Conservation (phyloP, 2,888 invertebrate species). For the Meteorus cinctellus region DNA sequence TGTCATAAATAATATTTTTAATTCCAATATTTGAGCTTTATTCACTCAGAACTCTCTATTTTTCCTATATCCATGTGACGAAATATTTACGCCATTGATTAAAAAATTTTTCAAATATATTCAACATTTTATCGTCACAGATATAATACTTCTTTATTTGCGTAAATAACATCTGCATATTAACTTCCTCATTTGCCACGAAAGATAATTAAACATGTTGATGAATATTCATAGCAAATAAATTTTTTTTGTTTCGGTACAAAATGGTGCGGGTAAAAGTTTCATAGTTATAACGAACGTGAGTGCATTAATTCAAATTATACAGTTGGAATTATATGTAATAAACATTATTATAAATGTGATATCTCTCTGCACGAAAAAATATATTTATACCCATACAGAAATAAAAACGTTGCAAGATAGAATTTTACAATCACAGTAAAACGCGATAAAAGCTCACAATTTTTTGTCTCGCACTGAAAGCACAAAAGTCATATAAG, state of each 20-base stretch:
- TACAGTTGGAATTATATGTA: conserved; percentile 4
- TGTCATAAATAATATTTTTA: no score
- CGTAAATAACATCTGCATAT: conserved; percentile 11
- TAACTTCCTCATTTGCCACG: conserved; percentile 2
- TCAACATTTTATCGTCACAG: conserved; percentile 38
- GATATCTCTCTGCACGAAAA: neutral
- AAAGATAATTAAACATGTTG: conserved; percentile 14
- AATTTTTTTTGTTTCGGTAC: neutral
- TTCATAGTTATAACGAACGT: neutral
- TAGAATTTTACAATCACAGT: neutral
- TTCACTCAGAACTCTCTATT: no score
- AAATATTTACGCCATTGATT: no score
- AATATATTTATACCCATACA: neutral
- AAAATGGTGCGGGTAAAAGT: conserved; percentile 2
- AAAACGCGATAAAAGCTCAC: neutral
- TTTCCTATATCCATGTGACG: no score
- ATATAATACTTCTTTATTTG: conserved; percentile 35
- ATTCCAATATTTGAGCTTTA: no score
- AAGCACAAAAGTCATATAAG: neutral
- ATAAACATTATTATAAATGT: neutral
- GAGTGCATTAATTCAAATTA: neutral
- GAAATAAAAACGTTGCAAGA: neutral
- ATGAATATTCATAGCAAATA: conserved; percentile 13
- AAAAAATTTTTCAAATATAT: conserved; percentile 40
- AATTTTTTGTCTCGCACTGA: neutral